A percentile compares a stretch with the other conserved stretches of the same genome.
Conservation (phyloP, 2,113 vertebrate genomes). For the Mustelus asterias region DNA sequence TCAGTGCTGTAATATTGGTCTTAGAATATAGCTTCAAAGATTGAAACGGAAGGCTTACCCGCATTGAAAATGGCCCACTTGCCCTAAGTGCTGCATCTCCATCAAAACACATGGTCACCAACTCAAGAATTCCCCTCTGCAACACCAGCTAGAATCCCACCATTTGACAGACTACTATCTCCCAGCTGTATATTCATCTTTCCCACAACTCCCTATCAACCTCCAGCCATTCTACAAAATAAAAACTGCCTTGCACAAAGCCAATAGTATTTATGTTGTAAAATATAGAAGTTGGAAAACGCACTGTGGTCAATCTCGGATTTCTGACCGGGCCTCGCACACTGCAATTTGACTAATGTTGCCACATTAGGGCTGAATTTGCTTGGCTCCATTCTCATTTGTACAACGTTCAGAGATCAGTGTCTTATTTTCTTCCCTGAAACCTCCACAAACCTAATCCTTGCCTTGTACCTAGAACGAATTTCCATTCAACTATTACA, state of each 20-base stretch:
- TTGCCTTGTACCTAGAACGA: neutral
- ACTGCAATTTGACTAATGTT: neutral
- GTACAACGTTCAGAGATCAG: neutral
- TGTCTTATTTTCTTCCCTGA: neutral
- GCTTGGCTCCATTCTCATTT: neutral
- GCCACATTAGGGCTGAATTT: neutral
- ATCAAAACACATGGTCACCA: neutral
- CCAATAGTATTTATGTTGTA: no score
- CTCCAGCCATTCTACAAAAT: neutral
- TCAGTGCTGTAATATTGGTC: neutral
- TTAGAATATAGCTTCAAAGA: neutral
- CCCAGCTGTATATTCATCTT: neutral
- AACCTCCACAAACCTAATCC: neutral
- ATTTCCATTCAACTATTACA: neutral
- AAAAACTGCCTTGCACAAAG: neutral
- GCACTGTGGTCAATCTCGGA: neutral
- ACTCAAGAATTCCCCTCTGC: neutral
- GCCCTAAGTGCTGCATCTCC: neutral
- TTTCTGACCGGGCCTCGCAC: neutral
- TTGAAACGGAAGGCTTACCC: neutral
- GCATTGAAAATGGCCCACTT: neutral
- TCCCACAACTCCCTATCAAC: neutral
- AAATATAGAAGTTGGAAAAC: no score
- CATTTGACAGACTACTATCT: neutral
- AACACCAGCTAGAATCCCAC: neutral